Evolutionary conservation across 2,113 vertebrate genomes (phyloP).

Genomic region (Phyllostomus discolor): DNA sequence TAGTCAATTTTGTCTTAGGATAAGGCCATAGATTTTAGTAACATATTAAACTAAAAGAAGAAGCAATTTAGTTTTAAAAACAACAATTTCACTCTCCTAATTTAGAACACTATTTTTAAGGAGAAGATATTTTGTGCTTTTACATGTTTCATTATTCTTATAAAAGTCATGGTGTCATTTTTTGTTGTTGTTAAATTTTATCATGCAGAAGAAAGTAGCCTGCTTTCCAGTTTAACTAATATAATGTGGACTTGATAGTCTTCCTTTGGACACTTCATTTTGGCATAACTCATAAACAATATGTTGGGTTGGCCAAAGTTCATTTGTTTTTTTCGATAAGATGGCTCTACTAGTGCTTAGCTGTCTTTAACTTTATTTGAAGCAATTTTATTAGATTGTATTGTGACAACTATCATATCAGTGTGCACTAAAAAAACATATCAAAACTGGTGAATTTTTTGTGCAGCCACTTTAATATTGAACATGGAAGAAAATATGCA

Average conservation of each 20-base stretch:
- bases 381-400: too few species aligned
- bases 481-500: too few species aligned
- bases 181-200: not conserved
- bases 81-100: not conserved
- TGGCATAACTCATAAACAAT: not conserved
- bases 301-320: too few species aligned
- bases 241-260: not conserved
- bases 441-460: too few species aligned
- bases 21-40: slow-evolving; percentile 9
- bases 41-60: not conserved
- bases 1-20: not conserved
- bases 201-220: not conserved
- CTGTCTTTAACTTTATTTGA: too few species aligned
- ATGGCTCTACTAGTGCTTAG: too few species aligned
- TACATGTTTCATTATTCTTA: not conserved
- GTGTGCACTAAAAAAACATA: too few species aligned
- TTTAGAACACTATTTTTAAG: not conserved
- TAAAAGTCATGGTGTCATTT: not conserved
- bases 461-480: too few species aligned
- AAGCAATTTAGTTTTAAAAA: slow-evolving; percentile 1
- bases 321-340: too few species aligned
- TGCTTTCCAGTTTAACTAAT: not conserved
- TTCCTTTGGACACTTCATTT: not conserved
- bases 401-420: too few species aligned
- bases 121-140: not conserved